These are phyloP conservation scores for Bradysia coprophila DNA, from an alignment of 1,140 invertebrate genomes.

Conservation along the genomic window DNA sequence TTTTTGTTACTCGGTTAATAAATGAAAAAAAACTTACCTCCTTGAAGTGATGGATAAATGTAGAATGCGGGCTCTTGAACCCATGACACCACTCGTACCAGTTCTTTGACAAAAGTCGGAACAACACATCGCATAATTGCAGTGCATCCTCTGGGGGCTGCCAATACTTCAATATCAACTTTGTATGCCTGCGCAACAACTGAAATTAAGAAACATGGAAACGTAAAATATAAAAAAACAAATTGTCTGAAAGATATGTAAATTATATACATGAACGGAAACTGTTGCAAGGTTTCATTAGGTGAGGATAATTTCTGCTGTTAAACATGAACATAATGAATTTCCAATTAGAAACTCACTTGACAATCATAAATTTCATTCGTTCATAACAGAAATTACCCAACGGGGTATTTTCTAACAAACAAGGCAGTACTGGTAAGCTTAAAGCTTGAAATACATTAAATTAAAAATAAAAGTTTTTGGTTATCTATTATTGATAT, in stretches of 20 bases:
- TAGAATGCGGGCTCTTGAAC: constrained; percentile 55
- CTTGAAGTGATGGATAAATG: constrained; percentile 56
- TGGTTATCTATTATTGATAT: too few species aligned
- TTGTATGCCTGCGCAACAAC: constrained; percentile 68
- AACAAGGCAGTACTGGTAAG: too few species aligned
- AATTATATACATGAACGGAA: too few species aligned
- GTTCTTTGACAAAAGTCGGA: constrained; percentile 60
- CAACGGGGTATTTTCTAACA: too few species aligned
- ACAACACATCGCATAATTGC: constrained; percentile 64
- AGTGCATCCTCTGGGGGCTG: constrained; percentile 55
- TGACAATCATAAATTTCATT: too few species aligned
- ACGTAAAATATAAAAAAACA: constrained; percentile 3
- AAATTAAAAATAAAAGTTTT: too few species aligned
- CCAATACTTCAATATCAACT: constrained; percentile 48
- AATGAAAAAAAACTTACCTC: constrained; percentile 37
- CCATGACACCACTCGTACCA: constrained; percentile 71
- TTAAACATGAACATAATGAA: not conserved
- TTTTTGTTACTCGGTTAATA: too few species aligned
- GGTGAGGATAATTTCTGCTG: not conserved
- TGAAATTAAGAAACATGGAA: constrained; percentile 25
- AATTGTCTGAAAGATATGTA: too few species aligned
- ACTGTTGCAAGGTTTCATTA: too few species aligned
- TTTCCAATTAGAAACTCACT: too few species aligned
- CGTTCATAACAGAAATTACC: too few species aligned
- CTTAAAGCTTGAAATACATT: too few species aligned